Conservation (phyloP, 2,888 invertebrate species). For the Dynastes maya region DNA sequence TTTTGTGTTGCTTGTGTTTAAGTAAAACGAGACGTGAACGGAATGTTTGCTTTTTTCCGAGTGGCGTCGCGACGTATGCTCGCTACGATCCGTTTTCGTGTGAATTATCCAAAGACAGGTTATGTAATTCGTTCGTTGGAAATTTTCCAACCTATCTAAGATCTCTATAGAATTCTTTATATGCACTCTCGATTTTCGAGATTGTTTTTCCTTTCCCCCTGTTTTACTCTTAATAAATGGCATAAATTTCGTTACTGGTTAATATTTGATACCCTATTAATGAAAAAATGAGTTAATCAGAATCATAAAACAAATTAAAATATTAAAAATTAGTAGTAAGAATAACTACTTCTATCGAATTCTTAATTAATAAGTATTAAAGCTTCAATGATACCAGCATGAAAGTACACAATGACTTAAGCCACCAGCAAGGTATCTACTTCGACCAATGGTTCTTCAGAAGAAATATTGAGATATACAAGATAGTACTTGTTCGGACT, state of each 20-base stretch:
- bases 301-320: no score
- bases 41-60: slow-evolving; percentile 41
- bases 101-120: slow-evolving; percentile 39
- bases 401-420: no score
- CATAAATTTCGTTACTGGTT: slow-evolving; percentile 12
- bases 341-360: no score
- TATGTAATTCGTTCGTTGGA: slow-evolving; percentile 39
- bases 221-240: background rate
- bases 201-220: slow-evolving; percentile 7
- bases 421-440: no score
- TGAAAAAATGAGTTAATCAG: no score
- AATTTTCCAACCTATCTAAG: slow-evolving; percentile 35
- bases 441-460: no score
- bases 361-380: no score
- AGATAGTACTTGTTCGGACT: no score
- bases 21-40: slow-evolving; percentile 41
- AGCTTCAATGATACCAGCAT: no score
- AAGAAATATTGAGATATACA: no score
- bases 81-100: slow-evolving; percentile 28
- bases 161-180: slow-evolving; percentile 27
- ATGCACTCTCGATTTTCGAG: slow-evolving; percentile 22
- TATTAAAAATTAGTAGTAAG: no score
- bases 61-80: slow-evolving; percentile 30
- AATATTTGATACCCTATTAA: background rate
- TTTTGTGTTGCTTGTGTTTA: slow-evolving; percentile 48